Percentiles rank a stretch among this genome's conserved stretches.
Conservation (phyloP, 1,140 invertebrate genomes). For the Trichogramma pretiosum region DNA sequence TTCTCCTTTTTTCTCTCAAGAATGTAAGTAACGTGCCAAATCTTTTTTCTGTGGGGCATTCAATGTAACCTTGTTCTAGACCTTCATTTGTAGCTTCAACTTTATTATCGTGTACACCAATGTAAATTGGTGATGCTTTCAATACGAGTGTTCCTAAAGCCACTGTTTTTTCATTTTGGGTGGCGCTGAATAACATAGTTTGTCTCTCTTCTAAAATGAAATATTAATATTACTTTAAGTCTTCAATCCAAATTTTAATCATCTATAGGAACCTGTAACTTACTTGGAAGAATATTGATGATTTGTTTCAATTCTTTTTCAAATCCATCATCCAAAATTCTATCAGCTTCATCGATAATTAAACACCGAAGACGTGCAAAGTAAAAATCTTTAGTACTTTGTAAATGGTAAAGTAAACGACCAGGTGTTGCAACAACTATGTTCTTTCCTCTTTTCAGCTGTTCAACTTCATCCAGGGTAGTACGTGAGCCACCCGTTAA, state of each 20-base stretch:
- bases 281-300: slow-evolving; percentile 88
- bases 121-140: slow-evolving; percentile 90
- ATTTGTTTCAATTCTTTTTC: slow-evolving; percentile 98
- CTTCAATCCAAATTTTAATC: slow-evolving; percentile 8
- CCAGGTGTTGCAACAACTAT: slow-evolving; percentile 99
- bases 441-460: slow-evolving; percentile 89
- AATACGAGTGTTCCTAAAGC: slow-evolving; percentile 82
- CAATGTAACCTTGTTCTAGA: slow-evolving; percentile 90
- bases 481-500: slow-evolving; percentile 95
- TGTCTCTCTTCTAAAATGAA: slow-evolving; percentile 74
- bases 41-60: slow-evolving; percentile 92
- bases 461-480: slow-evolving; percentile 86
- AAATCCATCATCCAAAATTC: slow-evolving; percentile 97
- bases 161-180: slow-evolving; percentile 89
- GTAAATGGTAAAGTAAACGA: slow-evolving; percentile 90
- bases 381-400: slow-evolving; percentile 91
- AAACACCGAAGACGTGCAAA: slow-evolving; percentile 95
- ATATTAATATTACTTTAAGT: slow-evolving; percentile 6
- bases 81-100: slow-evolving; percentile 87
- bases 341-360: slow-evolving; percentile 97
- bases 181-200: slow-evolving; percentile 98
- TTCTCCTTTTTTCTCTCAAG: slow-evolving; percentile 92
- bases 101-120: slow-evolving; percentile 88
- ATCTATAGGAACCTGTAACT: slow-evolving; percentile 34
- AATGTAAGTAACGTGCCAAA: slow-evolving; percentile 98